Percentiles rank a stretch among this genome's conserved stretches.
Conservation (phyloP, 2,797 vertebrate species). For the Halcyon leucocephala region DNA sequence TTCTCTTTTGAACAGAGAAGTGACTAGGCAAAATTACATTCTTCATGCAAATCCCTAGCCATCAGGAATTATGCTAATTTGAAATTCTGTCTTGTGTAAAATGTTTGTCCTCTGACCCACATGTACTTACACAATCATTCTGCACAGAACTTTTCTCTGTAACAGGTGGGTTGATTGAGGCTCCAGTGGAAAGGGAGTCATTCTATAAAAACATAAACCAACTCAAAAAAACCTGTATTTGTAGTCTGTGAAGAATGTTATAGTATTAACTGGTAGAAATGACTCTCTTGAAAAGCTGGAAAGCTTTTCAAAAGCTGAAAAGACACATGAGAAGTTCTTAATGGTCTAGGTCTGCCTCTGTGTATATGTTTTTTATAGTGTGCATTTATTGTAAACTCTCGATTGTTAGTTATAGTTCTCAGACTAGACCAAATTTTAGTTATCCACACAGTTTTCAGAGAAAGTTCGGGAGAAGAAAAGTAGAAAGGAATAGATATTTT, state of each 20-base stretch:
- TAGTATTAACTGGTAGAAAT: background rate
- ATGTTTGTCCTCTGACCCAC: background rate
- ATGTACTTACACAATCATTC: accelerated
- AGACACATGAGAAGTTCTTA: background rate
- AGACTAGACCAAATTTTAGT: background rate
- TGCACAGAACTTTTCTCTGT: background rate
- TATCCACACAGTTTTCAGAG: background rate
- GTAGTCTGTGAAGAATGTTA: background rate
- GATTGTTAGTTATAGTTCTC: background rate
- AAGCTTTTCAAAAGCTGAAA: background rate
- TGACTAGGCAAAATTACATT: background rate
- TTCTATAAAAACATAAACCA: background rate
- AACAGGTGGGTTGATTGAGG: background rate
- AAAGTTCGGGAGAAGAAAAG: background rate
- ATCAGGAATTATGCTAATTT: background rate
- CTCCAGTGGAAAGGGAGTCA: background rate
- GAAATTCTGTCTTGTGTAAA: background rate
- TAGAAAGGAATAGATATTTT: background rate
- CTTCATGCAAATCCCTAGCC: background rate
- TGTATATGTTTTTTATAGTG: background rate
- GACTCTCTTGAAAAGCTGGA: background rate
- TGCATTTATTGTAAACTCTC: background rate
- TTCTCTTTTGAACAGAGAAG: background rate
- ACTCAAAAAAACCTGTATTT: background rate
- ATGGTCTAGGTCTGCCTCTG: background rate